A percentile compares a stretch with the other conserved stretches of the same genome.
These are phyloP conservation scores for Epizoanthus ramosus DNA, from an alignment of 92 coral and sea anemone species.

Conservation along the genomic window DNA sequence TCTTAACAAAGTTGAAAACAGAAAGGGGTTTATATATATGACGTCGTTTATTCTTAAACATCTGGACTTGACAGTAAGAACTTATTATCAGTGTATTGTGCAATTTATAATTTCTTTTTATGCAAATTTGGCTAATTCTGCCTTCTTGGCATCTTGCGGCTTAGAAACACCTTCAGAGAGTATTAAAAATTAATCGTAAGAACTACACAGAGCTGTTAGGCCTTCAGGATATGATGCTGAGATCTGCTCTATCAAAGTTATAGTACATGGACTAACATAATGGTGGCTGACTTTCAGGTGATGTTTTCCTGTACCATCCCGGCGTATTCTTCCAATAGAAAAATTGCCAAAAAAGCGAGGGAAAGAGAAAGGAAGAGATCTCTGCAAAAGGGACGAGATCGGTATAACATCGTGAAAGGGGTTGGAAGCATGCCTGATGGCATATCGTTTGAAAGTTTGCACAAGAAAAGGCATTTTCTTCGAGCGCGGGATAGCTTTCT, in stretches of 20 bases:
- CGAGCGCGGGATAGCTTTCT: conserved; percentile 82
- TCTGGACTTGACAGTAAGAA: background rate
- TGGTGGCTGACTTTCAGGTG: conserved; percentile 65
- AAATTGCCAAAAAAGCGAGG: conserved; percentile 64
- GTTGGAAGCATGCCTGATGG: conserved; percentile 92
- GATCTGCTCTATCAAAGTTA: background rate
- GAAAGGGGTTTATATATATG: background rate
- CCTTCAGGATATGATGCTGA: conserved; percentile 3
- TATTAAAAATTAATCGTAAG: conserved; percentile 38
- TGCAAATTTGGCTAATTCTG: conserved; percentile 33
- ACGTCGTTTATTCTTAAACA: background rate
- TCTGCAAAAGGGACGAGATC: conserved; percentile 79
- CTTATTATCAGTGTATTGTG: background rate
- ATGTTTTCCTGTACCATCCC: conserved; percentile 91
- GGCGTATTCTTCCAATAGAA: conserved; percentile 73
- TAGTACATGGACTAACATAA: background rate
- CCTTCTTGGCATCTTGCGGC: conserved; percentile 36
- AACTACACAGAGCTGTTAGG: conserved; percentile 13
- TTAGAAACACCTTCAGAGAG: conserved; percentile 23
- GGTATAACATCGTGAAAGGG: conserved; percentile 92
- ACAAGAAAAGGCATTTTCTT: conserved; percentile 81
- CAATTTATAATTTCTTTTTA: background rate
- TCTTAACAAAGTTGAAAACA: background rate
- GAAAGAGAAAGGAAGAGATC: conserved; percentile 79
- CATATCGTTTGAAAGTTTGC: conserved; percentile 89